phyloP scores from a whole-genome alignment of 2,797 vertebrate species.

The Cephalopachus bancanus region DNA sequence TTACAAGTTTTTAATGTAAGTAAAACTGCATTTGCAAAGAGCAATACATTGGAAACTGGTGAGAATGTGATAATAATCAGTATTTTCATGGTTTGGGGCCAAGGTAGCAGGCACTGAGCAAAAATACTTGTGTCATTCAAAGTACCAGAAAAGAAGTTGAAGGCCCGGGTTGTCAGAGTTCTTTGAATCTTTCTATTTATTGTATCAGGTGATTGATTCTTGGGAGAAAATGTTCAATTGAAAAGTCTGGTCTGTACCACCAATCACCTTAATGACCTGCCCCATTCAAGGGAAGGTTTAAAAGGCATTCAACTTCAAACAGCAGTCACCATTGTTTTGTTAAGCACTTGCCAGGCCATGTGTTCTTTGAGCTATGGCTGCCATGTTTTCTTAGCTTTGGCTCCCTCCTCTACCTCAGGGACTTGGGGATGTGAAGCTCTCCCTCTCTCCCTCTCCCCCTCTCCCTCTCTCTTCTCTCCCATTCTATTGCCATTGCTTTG shows the following conservation, averaged over 20 bases:
- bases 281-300: too few relatives aligned
- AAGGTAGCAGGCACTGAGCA: neutral
- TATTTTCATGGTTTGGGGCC: neutral
- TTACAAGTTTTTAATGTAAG: slow-evolving; percentile 9
- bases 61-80: neutral
- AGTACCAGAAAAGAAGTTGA: neutral
- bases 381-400: too few relatives aligned
- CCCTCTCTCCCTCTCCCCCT: too few relatives aligned
- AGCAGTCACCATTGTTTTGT: too few relatives aligned
- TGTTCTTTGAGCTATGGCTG: too few relatives aligned
- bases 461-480: too few relatives aligned
- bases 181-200: neutral
- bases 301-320: too few relatives aligned
- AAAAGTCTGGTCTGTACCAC: neutral
- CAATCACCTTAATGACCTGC: too few relatives aligned
- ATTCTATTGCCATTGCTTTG: too few relatives aligned
- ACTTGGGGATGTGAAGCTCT: too few relatives aligned
- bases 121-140: neutral
- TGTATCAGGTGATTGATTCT: slow-evolving; percentile 21
- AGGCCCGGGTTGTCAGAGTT: neutral
- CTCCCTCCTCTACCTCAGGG: too few relatives aligned
- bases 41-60: neutral
- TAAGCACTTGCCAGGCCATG: too few relatives aligned
- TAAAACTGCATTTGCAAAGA: slow-evolving; percentile 39
- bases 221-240: neutral